Evolutionary conservation across 2,888 invertebrate genomes (phyloP), one percentile per base, ranked within the genome.

Genomic region (Hydraecia micacea): DNA sequence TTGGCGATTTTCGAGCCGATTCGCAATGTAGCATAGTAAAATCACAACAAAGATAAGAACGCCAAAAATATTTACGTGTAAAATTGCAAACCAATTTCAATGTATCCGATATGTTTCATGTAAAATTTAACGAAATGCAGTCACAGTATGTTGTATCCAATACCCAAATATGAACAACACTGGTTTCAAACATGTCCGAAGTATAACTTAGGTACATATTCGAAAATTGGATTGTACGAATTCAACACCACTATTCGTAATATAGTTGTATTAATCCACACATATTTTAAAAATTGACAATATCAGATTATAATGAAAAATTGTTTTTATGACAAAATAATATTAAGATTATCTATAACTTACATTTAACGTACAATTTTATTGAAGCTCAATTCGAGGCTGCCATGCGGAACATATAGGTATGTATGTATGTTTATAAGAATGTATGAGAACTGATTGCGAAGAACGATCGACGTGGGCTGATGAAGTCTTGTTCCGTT

Each of bases 401-500:
- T 73, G 49, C n/a, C 67, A 77, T 15, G 68, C 32, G 77, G 75
- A 75, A 89, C 83, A 85, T 70, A 9, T 25, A 66, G 79, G 75
- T 62, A 67, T 83, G 62, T 73, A 77, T 80, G 9, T 39, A 46
- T 46, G 78, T 85, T 77, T 83, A 77, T 78, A 72, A 42, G 75
- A 75, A 75, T 87, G 86, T 87, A 82, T 87, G 69, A 77, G 65
- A 42, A 58, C 49, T 87, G 88, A 87, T 89, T 87, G 86, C 76
- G 81, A 65, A n/a, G 52, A 70, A n/a, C 79, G 77, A 75, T 81
- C 77, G 74, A 70, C 63, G 69, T 42, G 52, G 36, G 15, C 55
- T 89, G 88, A 89, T 86, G 87, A 85, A 76, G 65, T 63, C 87
- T 84, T 84, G 87, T 89, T 86, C 81, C 75, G 75, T 85, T 89